A percentile compares a stretch with the other conserved stretches of the same genome.
Evolutionary conservation across 2,888 invertebrate genomes (phyloP).

Genomic region (Brachyptera risi): DNA sequence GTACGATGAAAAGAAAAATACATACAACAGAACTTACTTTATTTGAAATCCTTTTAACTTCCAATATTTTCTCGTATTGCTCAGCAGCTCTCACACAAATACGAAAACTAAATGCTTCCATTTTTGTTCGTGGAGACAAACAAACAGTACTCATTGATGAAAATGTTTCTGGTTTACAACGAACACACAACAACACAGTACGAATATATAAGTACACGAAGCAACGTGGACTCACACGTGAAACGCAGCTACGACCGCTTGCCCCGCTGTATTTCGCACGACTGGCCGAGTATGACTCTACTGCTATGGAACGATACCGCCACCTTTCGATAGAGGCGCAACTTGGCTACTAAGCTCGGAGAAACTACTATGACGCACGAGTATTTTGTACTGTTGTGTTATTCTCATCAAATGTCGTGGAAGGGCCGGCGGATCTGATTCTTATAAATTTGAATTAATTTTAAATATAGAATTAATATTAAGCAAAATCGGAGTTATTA

Average conservation of each 20-base stretch:
- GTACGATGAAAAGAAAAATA: no score
- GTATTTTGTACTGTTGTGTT: no score
- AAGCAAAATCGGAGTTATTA: no score
- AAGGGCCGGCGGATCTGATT: no score
- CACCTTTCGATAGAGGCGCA: background rate
- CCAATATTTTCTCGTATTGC: constrained; percentile 59
- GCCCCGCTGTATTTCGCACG: background rate
- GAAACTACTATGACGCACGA: background rate
- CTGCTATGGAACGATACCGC: background rate
- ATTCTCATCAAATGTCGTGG: no score
- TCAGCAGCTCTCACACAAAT: constrained; percentile 57
- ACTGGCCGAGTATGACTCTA: background rate
- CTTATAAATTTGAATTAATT: no score
- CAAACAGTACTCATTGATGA: constrained; percentile 44
- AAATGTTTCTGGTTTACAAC: background rate
- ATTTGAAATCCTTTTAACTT: constrained; percentile 46
- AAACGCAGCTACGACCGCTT: background rate
- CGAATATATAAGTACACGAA: no score
- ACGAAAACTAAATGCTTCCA: constrained; percentile 50
- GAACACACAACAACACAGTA: no score
- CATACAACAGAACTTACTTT: constrained; percentile 29
- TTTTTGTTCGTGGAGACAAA: constrained; percentile 43
- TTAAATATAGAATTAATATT: no score
- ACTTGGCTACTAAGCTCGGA: background rate
- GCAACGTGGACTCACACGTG: no score